These are phyloP conservation scores for Paradoxurus hermaphroditus DNA, from an alignment of 2,113 vertebrate genomes.

Conservation along the genomic window DNA sequence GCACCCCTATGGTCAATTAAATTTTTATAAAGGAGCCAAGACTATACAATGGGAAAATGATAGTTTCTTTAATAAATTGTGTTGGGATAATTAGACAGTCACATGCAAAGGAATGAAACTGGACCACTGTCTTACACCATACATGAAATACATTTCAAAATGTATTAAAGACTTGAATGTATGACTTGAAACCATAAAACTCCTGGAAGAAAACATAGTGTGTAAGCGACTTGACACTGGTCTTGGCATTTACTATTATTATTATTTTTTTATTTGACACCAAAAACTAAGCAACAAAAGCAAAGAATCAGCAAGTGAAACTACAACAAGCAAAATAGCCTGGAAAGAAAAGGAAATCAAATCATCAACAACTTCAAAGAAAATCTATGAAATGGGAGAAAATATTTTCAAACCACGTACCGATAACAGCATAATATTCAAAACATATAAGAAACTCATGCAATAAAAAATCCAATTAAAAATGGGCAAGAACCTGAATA, in stretches of 20 bases:
- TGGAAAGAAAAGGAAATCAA: not conserved
- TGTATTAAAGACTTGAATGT: not conserved
- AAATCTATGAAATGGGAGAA: not conserved
- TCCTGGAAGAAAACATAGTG: not conserved
- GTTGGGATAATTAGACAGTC: not conserved
- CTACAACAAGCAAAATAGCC: not conserved
- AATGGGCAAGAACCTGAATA: not conserved
- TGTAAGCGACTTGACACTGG: not conserved
- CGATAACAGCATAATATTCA: not conserved
- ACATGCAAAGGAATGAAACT: not conserved
- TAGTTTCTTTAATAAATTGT: not conserved
- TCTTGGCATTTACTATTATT: not conserved
- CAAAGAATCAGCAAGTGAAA: not conserved
- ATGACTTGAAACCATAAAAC: not conserved
- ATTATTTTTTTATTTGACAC: not conserved
- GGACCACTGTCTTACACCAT: not conserved
- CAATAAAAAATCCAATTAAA: not conserved
- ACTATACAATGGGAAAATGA: not conserved
- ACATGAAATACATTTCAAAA: not conserved
- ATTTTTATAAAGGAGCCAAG: not conserved
- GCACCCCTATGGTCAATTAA: not conserved
- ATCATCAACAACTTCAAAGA: not conserved
- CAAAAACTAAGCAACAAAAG: not conserved
- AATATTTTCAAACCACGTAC: not conserved
- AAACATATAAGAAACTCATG: not conserved